Percentiles rank a stretch among this genome's conserved stretches.
phyloP scores from a whole-genome alignment of 2,113 vertebrate genomes.

The Chlorocebus sabaeus region DNA sequence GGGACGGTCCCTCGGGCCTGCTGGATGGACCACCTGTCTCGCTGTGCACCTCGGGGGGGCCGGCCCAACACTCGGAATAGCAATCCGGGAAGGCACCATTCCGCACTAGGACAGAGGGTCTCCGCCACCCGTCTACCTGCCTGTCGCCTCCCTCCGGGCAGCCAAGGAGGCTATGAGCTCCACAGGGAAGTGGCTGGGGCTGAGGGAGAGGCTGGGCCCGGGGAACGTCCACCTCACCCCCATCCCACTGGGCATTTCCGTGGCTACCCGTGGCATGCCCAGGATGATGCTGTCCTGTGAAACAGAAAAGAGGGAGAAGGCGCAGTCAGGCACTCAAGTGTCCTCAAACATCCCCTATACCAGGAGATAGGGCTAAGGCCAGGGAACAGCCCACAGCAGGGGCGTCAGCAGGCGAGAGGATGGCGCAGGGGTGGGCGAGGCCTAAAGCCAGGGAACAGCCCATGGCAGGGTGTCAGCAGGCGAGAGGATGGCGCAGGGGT shows the following conservation, averaged over 20 bases:
- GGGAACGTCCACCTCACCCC: not conserved
- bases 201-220: not conserved
- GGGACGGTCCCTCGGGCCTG: rapidly evolving
- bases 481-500: no score
- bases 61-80: rapidly evolving
- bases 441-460: no score
- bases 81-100: no score
- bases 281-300: not conserved
- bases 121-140: not conserved
- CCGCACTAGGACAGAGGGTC: not conserved
- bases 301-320: not conserved
- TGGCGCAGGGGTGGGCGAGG: rapidly evolving
- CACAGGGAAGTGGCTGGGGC: not conserved
- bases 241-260: no score
- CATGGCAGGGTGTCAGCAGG: no score
- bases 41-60: rapidly evolving
- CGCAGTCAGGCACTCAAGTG: no score
- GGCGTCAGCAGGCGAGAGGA: not conserved
- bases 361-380: not conserved
- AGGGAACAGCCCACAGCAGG: not conserved
- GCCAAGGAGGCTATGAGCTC: not conserved
- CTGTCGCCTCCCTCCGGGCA: not conserved
- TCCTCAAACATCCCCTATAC: not conserved
- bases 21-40: rapidly evolving
- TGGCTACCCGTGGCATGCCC: not conserved